phyloP scores from a whole-genome alignment of 2,888 invertebrate genomes.

The Ryuthela nishihirai region DNA sequence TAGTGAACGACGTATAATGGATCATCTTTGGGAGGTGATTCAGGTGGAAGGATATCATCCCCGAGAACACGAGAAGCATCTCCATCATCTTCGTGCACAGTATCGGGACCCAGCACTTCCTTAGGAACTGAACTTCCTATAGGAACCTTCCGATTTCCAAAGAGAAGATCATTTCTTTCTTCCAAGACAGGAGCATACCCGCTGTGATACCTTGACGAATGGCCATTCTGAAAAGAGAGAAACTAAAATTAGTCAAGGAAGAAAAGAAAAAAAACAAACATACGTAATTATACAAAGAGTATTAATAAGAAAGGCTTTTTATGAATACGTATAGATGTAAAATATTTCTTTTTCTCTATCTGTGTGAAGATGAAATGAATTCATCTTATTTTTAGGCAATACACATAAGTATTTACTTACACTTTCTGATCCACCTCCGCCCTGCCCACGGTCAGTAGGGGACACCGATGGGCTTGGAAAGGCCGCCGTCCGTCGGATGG shows the following conservation, averaged over 20 bases:
- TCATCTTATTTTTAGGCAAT: too few relatives aligned
- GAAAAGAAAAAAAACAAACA: neutral
- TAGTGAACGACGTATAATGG: constrained; percentile 34
- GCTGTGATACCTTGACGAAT: neutral
- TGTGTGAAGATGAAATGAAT: too few relatives aligned
- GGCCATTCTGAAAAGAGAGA: neutral
- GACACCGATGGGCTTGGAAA: too few relatives aligned
- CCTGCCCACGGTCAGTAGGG: too few relatives aligned
- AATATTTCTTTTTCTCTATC: too few relatives aligned
- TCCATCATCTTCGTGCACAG: constrained; percentile 4
- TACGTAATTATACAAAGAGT: too few relatives aligned
- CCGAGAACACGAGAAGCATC: neutral
- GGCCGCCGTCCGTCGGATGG: too few relatives aligned
- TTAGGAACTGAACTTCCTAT: constrained; percentile 24
- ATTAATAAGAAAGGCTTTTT: too few relatives aligned
- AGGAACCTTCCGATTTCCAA: constrained; percentile 18
- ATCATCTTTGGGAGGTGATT: constrained; percentile 1
- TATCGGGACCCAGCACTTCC: constrained; percentile 15
- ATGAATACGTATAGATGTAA: too few relatives aligned
- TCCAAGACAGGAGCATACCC: constrained; percentile 16
- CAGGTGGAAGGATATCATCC: neutral
- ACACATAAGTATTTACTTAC: too few relatives aligned
- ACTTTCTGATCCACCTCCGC: too few relatives aligned
- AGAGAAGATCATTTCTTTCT: constrained; percentile 13
- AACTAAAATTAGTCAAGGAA: neutral